phyloP scores from a whole-genome alignment of 2,113 vertebrate genomes.

The Kryptolebias marmoratus region DNA sequence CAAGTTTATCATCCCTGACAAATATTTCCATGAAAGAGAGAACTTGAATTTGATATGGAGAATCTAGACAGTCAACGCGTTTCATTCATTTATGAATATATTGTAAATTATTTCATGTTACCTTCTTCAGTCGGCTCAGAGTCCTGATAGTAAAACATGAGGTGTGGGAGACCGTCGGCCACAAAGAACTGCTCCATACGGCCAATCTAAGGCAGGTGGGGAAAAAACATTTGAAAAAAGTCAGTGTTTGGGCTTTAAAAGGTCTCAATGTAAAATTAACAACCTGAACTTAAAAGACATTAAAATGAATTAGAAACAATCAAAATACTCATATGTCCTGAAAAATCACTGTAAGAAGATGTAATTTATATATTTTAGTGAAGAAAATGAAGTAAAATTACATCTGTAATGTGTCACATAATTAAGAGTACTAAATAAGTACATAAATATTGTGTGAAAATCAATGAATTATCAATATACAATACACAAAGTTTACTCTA shows the following conservation, averaged over 20 bases:
- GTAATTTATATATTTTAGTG: too few relatives aligned
- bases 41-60: fast-evolving
- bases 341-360: not conserved
- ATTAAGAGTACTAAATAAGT: too few relatives aligned
- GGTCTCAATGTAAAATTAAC: not conserved
- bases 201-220: conserved; percentile 82
- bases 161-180: conserved; percentile 82
- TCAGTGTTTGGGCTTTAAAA: not conserved
- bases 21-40: not conserved
- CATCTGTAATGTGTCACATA: not conserved
- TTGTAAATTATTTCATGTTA: conserved; percentile 44
- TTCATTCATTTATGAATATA: not conserved
- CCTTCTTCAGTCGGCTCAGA: conserved; percentile 83
- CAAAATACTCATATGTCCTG: not conserved
- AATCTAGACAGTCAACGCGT: not conserved
- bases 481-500: too few relatives aligned
- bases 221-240: not conserved
- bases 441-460: too few relatives aligned
- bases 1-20: not conserved
- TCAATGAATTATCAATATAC: too few relatives aligned
- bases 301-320: not conserved
- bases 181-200: conserved; percentile 90
- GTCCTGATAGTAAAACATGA: conserved; percentile 94
- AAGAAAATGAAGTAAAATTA: not conserved
- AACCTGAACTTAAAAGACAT: not conserved